Percentiles rank a stretch among this genome's conserved stretches.
Evolutionary conservation across 2,113 vertebrate species (phyloP).

Genomic region (Panurus biarmicus): DNA sequence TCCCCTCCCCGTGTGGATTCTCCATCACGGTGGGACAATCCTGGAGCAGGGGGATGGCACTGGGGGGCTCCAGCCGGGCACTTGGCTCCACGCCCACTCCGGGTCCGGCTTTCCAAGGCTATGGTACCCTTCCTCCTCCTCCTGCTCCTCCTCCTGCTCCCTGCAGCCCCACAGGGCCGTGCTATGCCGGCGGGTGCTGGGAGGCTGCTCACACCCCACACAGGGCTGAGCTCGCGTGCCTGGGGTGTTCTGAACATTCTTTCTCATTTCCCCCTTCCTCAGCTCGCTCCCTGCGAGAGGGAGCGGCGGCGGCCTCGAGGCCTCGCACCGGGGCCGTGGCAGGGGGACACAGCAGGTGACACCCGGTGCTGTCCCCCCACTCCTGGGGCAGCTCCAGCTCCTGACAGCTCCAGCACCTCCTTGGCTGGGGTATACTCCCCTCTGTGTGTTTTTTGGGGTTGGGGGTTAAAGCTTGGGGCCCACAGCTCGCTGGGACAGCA

Average conservation of each 20-base stretch:
- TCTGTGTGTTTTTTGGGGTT: background rate
- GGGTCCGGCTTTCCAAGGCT: background rate
- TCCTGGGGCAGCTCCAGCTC: background rate
- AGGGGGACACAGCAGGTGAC: background rate
- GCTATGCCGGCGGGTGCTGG: accelerated
- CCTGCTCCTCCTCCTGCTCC: background rate
- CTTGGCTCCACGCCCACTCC: background rate
- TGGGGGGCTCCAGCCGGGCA: background rate
- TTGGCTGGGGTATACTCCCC: accelerated
- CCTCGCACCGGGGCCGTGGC: background rate
- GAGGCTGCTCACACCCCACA: background rate
- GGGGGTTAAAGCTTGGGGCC: background rate
- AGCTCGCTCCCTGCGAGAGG: background rate
- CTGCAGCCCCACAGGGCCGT: background rate
- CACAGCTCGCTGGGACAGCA: background rate
- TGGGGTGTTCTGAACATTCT: accelerated
- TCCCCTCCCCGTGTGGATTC: background rate
- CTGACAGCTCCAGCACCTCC: background rate
- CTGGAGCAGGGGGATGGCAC: background rate
- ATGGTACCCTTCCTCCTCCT: accelerated
- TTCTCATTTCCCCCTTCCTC: background rate
- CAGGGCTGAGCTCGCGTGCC: accelerated
- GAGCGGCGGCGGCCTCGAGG: accelerated
- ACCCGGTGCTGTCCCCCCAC: background rate
- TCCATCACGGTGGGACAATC: background rate